A percentile compares a stretch with the other conserved stretches of the same genome.
Evolutionary conservation across 2,797 vertebrate genomes (phyloP).

Genomic region (Amblyraja radiata): DNA sequence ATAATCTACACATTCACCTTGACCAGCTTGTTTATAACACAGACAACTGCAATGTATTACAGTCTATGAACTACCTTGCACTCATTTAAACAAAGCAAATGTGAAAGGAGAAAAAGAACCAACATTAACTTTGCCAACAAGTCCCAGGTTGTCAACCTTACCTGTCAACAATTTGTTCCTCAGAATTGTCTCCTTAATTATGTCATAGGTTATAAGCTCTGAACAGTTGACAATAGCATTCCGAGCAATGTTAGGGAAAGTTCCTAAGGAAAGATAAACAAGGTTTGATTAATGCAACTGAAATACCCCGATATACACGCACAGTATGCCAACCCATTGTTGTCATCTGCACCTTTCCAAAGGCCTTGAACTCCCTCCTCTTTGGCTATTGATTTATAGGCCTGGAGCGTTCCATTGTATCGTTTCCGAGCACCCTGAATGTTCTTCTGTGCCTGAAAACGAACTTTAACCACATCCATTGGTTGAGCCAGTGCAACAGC

Average conservation of each 20-base stretch:
- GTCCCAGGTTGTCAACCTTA: constrained; percentile 45
- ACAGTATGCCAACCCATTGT: not conserved
- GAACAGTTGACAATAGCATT: constrained; percentile 79
- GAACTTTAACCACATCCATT: constrained; percentile 79
- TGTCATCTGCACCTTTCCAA: constrained; percentile 72
- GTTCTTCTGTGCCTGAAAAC: constrained; percentile 76
- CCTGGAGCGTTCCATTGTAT: constrained; percentile 75
- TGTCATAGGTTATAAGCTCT: constrained; percentile 77
- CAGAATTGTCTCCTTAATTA: constrained; percentile 76
- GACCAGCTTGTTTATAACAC: not conserved
- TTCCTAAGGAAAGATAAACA: constrained; percentile 55
- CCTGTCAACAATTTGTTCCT: constrained; percentile 69
- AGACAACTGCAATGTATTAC: not conserved
- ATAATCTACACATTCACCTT: not conserved
- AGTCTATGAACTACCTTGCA: not conserved
- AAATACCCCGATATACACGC: not conserved
- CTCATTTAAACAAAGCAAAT: not conserved
- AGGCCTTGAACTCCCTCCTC: constrained; percentile 70
- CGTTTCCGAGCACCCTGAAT: constrained; percentile 64
- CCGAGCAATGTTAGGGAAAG: constrained; percentile 75
- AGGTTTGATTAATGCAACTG: not conserved
- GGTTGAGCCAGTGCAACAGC: constrained; percentile 76
- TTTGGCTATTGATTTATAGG: constrained; percentile 73
- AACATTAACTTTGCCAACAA: not conserved
- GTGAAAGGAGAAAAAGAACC: not conserved